Base-by-base conservation (phyloP, 2,113 vertebrate genomes). In the Cromileptes altivelis region DNA sequence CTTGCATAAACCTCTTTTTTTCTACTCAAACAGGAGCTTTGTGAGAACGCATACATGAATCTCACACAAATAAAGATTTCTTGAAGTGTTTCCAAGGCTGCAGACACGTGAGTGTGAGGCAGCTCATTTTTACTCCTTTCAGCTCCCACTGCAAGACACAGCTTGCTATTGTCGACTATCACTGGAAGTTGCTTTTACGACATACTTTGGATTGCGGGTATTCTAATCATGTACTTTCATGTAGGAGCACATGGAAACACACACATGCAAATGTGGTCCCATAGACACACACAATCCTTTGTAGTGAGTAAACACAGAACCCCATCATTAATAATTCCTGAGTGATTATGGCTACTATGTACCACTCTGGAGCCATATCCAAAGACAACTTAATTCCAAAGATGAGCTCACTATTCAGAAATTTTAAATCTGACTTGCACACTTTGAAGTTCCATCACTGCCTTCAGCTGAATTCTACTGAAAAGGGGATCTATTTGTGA, bases 11-110 rank as follows among this genome's bases (percentile, higher is more conserved):
- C 56, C 42, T 23, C 52, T 47, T 10, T 17, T 56, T 10, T 17
- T 56, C 50, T 65, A 5, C 42, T 30, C 27, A 25, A 68, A 63
- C 65, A 23, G 25, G 23, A 33, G 67, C 69, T 78, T 80, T 87
- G 84, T 87, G 17, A 30, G 56, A 62, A 77, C 25, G 49, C 42
- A n/a, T 33, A 68, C 80, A 83, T 86, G 73, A 84, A 74, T 87
- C 60, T 70, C 18, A n/a, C 49, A 65, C 25, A 42, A 85, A 81
- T 85, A 53, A 78, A 27, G 80, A 76, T 80, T 78, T 81, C 60
- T 69, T 72, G 52, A 70, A 80, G 37, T 76, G 93, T 93, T 92
- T 88, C 93, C 90, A 85, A 19, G 90, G 90, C 74, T 90, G 88
- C 91, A 80, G 84, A 80, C 85, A 70, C 49, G 23, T 70, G 72